A percentile compares a stretch with the other conserved stretches of the same genome.
Evolutionary conservation across 2,888 invertebrate species (phyloP).

Genomic region (Electrophaes corylata): DNA sequence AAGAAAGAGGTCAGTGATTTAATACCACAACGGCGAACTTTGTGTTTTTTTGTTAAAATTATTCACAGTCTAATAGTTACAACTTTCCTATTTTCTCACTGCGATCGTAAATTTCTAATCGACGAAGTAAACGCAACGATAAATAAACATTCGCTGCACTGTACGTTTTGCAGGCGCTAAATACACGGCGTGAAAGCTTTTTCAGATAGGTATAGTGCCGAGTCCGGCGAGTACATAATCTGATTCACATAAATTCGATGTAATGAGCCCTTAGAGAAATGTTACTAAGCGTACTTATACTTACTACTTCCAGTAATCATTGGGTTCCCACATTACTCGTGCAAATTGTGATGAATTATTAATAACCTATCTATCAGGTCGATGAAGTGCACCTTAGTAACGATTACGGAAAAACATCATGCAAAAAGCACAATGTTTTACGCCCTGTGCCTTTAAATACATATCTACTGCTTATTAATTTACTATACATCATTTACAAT

Average conservation of each 20-base stretch:
- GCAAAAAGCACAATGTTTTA: conserved; percentile 57
- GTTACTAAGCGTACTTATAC: conserved; percentile 53
- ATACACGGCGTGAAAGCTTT: conserved; percentile 49
- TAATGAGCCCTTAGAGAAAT: conserved; percentile 70
- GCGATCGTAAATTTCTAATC: conserved; percentile 59
- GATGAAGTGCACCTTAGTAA: conserved; percentile 56
- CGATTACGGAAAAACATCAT: conserved; percentile 49
- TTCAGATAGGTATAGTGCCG: conserved; percentile 43
- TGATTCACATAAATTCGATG: conserved; percentile 58
- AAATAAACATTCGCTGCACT: conserved; percentile 50
- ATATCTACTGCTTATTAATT: conserved; percentile 43
- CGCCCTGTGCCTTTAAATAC: conserved; percentile 50
- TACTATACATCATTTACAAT: conserved; percentile 44
- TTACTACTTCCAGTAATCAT: conserved; percentile 42
- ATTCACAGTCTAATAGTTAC: conserved; percentile 75
- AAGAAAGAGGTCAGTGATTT: conserved; percentile 83
- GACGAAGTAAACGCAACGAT: conserved; percentile 49
- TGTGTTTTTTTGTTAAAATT: conserved; percentile 60
- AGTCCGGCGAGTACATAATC: conserved; percentile 42
- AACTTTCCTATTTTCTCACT: conserved; percentile 65
- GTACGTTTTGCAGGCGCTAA: conserved; percentile 44
- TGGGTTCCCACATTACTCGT: conserved; percentile 71
- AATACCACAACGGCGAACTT: conserved; percentile 55
- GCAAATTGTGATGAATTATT: conserved; percentile 71
- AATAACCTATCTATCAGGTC: conserved; percentile 54